phyloP scores from a whole-genome alignment of 2,888 invertebrate genomes.

The Amaurobius ferox region DNA sequence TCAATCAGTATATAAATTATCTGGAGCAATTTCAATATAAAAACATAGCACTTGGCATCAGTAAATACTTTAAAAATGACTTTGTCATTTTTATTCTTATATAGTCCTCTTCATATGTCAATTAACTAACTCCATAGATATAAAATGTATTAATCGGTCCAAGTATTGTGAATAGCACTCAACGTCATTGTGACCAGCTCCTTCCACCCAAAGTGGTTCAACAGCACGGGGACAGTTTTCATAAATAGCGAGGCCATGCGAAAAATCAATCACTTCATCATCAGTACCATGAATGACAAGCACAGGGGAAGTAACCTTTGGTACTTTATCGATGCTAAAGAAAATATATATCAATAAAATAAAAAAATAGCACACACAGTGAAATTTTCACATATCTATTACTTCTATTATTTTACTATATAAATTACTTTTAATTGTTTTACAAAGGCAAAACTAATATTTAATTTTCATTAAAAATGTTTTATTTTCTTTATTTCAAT shows the following conservation, averaged over 20 bases:
- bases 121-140: slow-evolving; percentile 93
- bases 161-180: slow-evolving; percentile 97
- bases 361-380: too few species aligned
- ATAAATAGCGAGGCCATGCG: slow-evolving; percentile 97
- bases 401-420: too few species aligned
- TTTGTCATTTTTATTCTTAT: neutral
- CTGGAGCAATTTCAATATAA: slow-evolving; percentile 30
- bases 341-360: slow-evolving; percentile 1
- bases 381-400: too few species aligned
- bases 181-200: slow-evolving; percentile 98
- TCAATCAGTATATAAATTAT: slow-evolving; percentile 17
- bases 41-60: slow-evolving; percentile 38
- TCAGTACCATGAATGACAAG: slow-evolving; percentile 99
- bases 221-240: slow-evolving; percentile 97
- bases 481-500: too few species aligned
- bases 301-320: slow-evolving; percentile 97
- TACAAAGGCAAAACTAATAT: too few species aligned
- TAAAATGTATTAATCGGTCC: slow-evolving; percentile 96
- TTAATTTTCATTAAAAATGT: too few species aligned
- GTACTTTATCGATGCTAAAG: slow-evolving; percentile 96
- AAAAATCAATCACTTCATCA: slow-evolving; percentile 99
- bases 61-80: slow-evolving; percentile 18
- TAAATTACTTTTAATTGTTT: too few species aligned
- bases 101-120: slow-evolving; percentile 84
- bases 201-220: slow-evolving; percentile 98